Evolutionary conservation across 2,797 vertebrate species (phyloP).

Genomic region (Acomys russatus): DNA sequence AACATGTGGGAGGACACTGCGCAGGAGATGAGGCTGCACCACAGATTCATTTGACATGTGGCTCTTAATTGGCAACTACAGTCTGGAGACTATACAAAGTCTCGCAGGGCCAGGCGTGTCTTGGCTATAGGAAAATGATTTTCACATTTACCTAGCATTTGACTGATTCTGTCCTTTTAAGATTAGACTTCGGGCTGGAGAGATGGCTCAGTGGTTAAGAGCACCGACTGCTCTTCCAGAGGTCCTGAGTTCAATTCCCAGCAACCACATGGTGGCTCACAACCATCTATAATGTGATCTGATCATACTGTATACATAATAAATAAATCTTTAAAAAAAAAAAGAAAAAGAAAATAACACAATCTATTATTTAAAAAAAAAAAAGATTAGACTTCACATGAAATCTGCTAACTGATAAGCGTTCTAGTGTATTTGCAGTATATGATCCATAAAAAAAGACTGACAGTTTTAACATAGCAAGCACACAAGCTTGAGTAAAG

Average conservation of each 20-base stretch:
- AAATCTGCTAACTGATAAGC: background rate
- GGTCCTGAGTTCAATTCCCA: too few species aligned
- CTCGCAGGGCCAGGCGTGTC: background rate
- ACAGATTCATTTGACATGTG: background rate
- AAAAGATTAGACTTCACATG: slow-evolving; percentile 64
- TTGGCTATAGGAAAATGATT: background rate
- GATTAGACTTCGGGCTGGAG: slow-evolving; percentile 70
- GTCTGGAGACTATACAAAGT: background rate
- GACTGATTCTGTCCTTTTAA: slow-evolving; percentile 52
- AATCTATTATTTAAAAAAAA: too few species aligned
- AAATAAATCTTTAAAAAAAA: too few species aligned
- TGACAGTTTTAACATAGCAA: background rate
- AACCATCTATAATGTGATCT: too few species aligned
- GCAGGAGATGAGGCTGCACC: background rate
- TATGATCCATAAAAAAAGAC: background rate
- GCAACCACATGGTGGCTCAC: too few species aligned
- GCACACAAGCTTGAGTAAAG: background rate
- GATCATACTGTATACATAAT: too few species aligned
- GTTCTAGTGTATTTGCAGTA: background rate
- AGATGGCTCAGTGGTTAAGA: too few species aligned
- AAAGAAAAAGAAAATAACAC: too few species aligned
- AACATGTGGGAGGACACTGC: background rate
- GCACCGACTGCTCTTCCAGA: too few species aligned
- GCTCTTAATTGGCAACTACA: background rate
- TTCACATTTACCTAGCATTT: slow-evolving; percentile 52